Conservation (phyloP, 2,797 vertebrate species). For the Apogon talboti region DNA sequence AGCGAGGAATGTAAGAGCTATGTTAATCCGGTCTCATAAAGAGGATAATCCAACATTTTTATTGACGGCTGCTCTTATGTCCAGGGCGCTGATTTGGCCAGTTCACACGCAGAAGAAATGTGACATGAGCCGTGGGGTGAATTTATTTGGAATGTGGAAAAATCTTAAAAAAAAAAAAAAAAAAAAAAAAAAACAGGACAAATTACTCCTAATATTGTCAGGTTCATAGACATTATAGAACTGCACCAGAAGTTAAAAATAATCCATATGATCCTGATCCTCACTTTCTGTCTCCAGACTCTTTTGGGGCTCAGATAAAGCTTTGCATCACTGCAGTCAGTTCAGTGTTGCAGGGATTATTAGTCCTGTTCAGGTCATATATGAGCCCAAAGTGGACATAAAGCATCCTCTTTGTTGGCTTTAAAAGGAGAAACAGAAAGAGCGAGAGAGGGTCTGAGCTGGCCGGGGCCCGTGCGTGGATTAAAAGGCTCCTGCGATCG, state of each 20-base stretch:
- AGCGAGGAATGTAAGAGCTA: conserved; percentile 64
- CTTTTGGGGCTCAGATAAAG: no score
- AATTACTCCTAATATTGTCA: no score
- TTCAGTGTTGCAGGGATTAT: conserved; percentile 19
- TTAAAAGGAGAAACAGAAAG: no score
- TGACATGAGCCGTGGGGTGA: conserved; percentile 17
- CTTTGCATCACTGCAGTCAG: no score
- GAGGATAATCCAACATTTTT: conserved; percentile 70
- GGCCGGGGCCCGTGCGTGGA: conserved; percentile 31
- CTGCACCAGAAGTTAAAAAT: no score
- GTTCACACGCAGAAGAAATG: conserved; percentile 41
- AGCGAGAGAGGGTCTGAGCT: conserved; percentile 2
- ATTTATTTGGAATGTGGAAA: background rate
- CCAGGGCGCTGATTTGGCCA: conserved; percentile 22
- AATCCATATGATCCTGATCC: no score
- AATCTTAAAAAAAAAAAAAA: no score
- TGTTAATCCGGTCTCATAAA: conserved; percentile 72
- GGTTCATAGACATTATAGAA: no score
- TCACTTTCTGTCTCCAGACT: no score
- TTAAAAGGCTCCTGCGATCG: conserved; percentile 45
- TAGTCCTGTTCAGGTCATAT: background rate
- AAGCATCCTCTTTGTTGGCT: no score
- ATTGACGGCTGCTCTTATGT: conserved; percentile 50
- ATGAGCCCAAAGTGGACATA: background rate
- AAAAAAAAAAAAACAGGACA: no score